Base-by-base conservation (phyloP, 2,113 vertebrate genomes). In the Chaetorhynchus papuensis region DNA sequence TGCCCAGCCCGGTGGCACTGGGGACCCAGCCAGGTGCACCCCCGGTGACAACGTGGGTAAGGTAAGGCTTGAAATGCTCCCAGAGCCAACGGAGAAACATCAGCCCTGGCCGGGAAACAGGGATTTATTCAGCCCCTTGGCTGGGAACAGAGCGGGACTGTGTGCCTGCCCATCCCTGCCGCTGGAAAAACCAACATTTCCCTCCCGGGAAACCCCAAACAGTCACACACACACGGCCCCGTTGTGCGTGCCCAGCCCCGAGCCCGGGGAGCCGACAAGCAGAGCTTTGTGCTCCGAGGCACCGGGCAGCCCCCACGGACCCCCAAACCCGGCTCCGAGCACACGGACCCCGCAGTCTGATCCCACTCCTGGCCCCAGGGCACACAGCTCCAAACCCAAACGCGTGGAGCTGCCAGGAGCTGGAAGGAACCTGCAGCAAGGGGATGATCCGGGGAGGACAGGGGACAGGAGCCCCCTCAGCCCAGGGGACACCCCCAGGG, bases 171-270 rank as follows among this genome's bases (percentile, higher is more conserved):
- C 87, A 27, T 74, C 91, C 89, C 72, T 57, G 94, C 86, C 66
- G 42, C 81, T 95, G 95, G 96, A 97, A 97, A 96, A 96, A 95
- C 86, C 12, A 95, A 96, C 94, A 95, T 79, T 90, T 68, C 78
- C 92, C 31, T 44, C 3, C 2, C 10, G 12, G 84, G 82, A 90
- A 95, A 83, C 52, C 90, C 85, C 60, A 3, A 65, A 63, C 54
- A 14, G 53, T 45, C 72, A 27, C 19, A 7, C 28, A 22, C 92
- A 89, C 69, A 89, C 10, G 8, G 90, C 44, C 13, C 53, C 6
- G 3, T 17, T 78, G 84, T 75, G 56, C 4, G 5, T 4, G 64
- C 69, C 84, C 70, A 79, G 81, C 66, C 78, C 5, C 1, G 10
- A 53, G 86, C 76, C 21, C 13, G 1, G 15, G 52, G 39, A 27